Conservation (phyloP, 2,888 invertebrate genomes). For the Agapetus fuscipes region DNA sequence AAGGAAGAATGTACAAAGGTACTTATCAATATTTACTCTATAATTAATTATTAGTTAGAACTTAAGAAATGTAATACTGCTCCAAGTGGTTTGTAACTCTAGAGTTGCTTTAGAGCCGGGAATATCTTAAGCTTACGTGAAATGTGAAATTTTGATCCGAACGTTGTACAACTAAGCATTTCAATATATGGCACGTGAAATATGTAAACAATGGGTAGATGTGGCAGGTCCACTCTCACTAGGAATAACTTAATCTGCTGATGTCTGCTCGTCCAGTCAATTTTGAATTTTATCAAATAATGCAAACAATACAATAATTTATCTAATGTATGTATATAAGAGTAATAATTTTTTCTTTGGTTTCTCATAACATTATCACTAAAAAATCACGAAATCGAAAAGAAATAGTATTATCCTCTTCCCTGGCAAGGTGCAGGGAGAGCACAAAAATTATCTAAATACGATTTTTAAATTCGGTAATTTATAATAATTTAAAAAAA, state of each 20-base stretch:
- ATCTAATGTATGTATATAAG: conserved; percentile 17
- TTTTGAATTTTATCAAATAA: conserved; percentile 10
- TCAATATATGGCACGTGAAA: conserved; percentile 18
- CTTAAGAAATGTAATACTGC: too few relatives aligned
- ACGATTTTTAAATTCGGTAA: conserved; percentile 8
- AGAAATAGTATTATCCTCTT: conserved; percentile 1
- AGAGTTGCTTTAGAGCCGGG: neutral
- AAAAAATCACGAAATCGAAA: conserved; percentile 18
- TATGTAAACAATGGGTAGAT: too few relatives aligned
- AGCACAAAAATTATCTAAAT: too few relatives aligned
- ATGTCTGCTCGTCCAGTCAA: too few relatives aligned
- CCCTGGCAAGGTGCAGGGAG: neutral
- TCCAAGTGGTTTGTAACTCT: too few relatives aligned
- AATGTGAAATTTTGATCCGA: conserved; percentile 1
- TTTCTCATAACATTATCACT: conserved; percentile 19
- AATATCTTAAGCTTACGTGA: neutral
- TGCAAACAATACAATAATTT: conserved; percentile 8
- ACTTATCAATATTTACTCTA: too few relatives aligned
- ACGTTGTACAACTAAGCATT: conserved; percentile 3
- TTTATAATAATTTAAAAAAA: conserved; percentile 12
- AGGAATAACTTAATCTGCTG: too few relatives aligned
- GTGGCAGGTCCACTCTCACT: too few relatives aligned
- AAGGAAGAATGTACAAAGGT: too few relatives aligned
- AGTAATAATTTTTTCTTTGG: conserved; percentile 19
- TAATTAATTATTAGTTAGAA: too few relatives aligned